Base-by-base conservation (phyloP, 2,113 vertebrate genomes). In the Lepus americanus region DNA sequence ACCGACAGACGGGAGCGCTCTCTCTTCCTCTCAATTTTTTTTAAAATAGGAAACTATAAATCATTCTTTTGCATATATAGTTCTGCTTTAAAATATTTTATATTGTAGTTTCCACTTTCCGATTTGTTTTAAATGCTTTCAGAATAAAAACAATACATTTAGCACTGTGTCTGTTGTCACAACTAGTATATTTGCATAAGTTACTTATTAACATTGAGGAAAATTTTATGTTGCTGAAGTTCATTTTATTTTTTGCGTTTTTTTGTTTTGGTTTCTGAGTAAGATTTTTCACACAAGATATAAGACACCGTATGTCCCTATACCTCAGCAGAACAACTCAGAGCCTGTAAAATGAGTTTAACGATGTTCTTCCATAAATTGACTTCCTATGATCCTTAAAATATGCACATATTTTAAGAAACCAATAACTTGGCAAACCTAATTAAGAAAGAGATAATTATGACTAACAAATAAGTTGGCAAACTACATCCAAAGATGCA, bases 261-360 rank as follows among this genome's bases (percentile, higher is more conserved):
- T 95, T 97, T 89, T 95, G 89, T 95, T 97, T 97, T 95, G 88
- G 73, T 95, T 96, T 96, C 96, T 96, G 69, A 97, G 94, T 36
- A 96, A 97, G 96, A 78, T 95, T 97, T 97, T 98, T 96, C 94
- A 97, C 94, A 96, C 96, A 98, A 96, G 94, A 98, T 91, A 98
- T 97, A 95, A 23, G 96, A 96, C 87, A 95, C 98, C 98, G 91
- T 98, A 98, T 98, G 97, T 96, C 96, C 85, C 70, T 77, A 63
- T 77, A 87, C 84, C 97, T 97, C 94, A 96, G 80, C 73, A 95
- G 66, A 97, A 96, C 96, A 97, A 97, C 74, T 96, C 77, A 80
- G 94, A 29, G 67, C 66, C 92, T 97, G 49, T 87, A 96, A 97
- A 97, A 94, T 90, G 97, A 95, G 98, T 89, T 96, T 96, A 97